Evolutionary conservation across 2,113 vertebrate species (phyloP), one percentile per base, ranked within the genome.

Genomic region (Apistogramma diplotaenia): DNA sequence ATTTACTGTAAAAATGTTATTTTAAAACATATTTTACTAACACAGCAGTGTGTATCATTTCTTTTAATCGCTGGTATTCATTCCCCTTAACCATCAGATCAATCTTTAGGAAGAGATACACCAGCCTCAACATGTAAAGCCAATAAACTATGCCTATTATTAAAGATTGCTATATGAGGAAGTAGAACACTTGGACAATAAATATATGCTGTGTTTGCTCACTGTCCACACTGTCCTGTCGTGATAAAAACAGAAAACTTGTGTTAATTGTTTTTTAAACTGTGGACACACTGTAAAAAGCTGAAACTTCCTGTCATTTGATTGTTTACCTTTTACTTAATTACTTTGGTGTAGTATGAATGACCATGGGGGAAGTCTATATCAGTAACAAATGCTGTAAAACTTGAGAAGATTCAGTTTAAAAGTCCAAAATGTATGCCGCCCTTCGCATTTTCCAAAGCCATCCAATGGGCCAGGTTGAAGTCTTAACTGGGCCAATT

Each of bases 61-160:
- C 57, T 86, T 83, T 85, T 74, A 21, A 87, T 91, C 87, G 90
- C 84, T 82, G 86, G 83, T 81, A 93, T 89, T 90, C 81, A 88
- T 62, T 54, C 83, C 86, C 12, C 83, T 56, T 80, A 56, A 84
- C 78, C 82, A 67, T 85, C 70, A 85, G 83, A 85, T 88, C 78
- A 73, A 78, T 87, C 85, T 73, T 35, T 83, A 67, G 83, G 84
- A 80, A 85, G 37, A 83, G 86, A 89, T 85, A 79, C 76, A 84
- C 92, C 83, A 82, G 92, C 79, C 90, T 86, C 83, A 86, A 91
- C 91, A 90, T 59, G 89, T 72, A 88, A 35, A 67, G 77, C 54
- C 59, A 74, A 59, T 57, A 33, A 33, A 84, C 70, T 75, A 46
- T 62, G 5, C 29, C 71, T n/a, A 19, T 60, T 82, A 11, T 74